These are phyloP conservation scores for Chionomys nivalis DNA, from an alignment of 2,113 vertebrate genomes.

Conservation along the genomic window DNA sequence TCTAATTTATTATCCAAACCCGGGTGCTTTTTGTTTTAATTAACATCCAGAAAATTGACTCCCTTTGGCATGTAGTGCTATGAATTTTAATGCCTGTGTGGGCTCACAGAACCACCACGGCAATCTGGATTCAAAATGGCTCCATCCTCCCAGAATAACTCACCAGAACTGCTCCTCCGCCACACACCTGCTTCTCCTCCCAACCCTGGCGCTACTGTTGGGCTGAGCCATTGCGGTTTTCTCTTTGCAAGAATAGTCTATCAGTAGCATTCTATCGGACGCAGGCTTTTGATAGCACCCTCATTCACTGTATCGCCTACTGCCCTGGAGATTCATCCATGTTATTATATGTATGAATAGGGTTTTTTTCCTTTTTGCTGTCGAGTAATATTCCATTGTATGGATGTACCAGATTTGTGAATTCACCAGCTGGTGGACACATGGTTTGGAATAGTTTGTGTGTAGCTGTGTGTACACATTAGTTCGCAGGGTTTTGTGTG, in stretches of 20 bases:
- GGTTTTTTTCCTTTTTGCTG: not conserved
- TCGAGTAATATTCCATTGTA: not conserved
- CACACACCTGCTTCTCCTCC: not conserved
- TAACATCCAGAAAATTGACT: not conserved
- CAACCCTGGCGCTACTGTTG: not conserved
- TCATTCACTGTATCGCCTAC: not conserved
- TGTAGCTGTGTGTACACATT: not conserved
- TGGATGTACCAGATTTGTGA: not conserved
- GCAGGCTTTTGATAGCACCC: not conserved
- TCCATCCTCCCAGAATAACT: not conserved
- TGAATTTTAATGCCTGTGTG: not conserved
- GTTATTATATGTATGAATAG: accelerated
- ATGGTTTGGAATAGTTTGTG: not conserved
- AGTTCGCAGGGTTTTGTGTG: not conserved
- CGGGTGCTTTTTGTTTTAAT: not conserved
- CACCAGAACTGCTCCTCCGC: not conserved
- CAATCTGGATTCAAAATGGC: not conserved
- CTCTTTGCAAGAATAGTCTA: not conserved
- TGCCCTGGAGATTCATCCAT: not conserved
- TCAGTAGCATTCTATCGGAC: not conserved
- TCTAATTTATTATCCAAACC: conserved; percentile 16
- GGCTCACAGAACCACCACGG: not conserved
- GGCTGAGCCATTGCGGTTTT: not conserved
- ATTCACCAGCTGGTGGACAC: not conserved
- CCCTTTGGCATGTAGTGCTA: not conserved